Percentiles rank a stretch among this genome's conserved stretches.
Evolutionary conservation across 2,888 invertebrate species (phyloP).

Genomic region (Willowsia nigromaculata): DNA sequence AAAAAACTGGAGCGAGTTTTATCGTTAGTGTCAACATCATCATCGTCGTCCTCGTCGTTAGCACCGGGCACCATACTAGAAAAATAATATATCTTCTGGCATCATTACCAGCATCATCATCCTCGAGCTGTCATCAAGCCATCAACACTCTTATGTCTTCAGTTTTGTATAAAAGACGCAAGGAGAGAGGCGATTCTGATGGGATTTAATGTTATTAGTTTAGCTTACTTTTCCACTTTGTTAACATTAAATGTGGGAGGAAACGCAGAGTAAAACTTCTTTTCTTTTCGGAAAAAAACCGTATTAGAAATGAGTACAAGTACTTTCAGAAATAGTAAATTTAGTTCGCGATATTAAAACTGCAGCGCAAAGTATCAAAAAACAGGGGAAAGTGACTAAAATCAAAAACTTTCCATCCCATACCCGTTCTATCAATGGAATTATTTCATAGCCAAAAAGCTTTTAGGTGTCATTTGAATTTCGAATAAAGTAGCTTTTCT

Average conservation of each 20-base stretch:
- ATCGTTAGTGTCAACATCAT: constrained; percentile 54
- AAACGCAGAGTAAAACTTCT: no score
- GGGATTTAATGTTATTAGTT: constrained; percentile 51
- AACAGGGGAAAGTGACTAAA: no score
- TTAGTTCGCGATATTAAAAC: neutral
- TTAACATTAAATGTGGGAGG: neutral
- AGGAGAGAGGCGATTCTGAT: constrained; percentile 17
- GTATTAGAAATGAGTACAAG: neutral
- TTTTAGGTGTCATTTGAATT: constrained; percentile 26
- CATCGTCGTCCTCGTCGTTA: constrained; percentile 12
- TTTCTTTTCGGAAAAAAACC: no score
- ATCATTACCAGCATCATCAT: constrained; percentile 54
- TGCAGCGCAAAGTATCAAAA: neutral
- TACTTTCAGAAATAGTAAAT: neutral
- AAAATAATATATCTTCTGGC: constrained; percentile 13
- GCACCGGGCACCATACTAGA: neutral
- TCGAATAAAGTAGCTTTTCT: neutral
- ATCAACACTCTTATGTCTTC: constrained; percentile 56
- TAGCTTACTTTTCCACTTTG: constrained; percentile 18
- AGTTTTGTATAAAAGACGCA: constrained; percentile 9
- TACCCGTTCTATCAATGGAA: neutral
- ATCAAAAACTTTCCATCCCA: neutral
- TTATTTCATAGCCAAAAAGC: constrained; percentile 19
- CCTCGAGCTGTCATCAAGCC: constrained; percentile 56
- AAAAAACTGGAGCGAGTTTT: constrained; percentile 55